Conservation (phyloP, 35 echinoderm and acorn worm species). For the Apostichopus californicus region DNA sequence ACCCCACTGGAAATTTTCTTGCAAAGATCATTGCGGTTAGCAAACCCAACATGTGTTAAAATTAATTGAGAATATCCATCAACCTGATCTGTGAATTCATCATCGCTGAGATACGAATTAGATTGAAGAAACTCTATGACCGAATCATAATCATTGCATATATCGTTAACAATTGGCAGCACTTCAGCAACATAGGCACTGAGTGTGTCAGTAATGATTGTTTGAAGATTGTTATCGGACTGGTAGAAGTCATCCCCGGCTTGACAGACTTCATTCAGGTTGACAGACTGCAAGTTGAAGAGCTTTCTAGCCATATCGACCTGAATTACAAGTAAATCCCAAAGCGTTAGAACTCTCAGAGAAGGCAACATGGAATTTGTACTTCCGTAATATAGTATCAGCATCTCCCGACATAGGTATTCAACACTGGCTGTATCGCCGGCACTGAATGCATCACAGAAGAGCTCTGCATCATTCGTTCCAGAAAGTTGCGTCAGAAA, state of each 20-base stretch:
- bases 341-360: neutral
- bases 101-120: neutral
- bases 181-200: neutral
- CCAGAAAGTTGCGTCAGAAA: neutral
- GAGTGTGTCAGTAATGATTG: neutral
- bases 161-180: neutral
- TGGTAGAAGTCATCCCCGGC: neutral
- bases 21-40: neutral
- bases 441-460: neutral
- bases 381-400: no score
- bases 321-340: neutral
- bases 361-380: neutral
- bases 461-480: neutral
- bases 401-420: neutral
- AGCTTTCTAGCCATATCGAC: neutral
- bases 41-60: neutral
- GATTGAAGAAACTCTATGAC: neutral
- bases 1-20: neutral
- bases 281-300: neutral
- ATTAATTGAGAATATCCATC: neutral
- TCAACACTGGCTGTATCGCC: neutral
- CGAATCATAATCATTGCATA: constrained; percentile 14
- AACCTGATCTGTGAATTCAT: neutral
- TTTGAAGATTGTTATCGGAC: constrained; percentile 24
- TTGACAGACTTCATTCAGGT: neutral